A percentile compares a stretch with the other conserved stretches of the same genome.
Conservation (phyloP, 2,113 vertebrate species). For the Cairina moschata region DNA sequence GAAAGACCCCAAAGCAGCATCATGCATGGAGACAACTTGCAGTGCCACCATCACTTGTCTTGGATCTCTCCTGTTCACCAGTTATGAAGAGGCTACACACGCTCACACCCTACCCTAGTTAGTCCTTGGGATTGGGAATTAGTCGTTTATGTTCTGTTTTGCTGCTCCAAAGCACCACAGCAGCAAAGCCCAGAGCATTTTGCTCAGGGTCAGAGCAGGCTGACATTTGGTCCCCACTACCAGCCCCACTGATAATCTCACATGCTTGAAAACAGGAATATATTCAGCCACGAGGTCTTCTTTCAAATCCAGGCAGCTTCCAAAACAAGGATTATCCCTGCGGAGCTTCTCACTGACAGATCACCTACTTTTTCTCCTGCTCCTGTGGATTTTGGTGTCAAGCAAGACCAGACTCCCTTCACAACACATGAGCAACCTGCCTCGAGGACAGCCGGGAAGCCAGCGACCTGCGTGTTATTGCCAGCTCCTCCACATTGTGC, state of each 20-base stretch:
- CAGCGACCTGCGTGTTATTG: background rate
- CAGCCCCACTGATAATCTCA: too few relatives aligned
- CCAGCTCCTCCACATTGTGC: background rate
- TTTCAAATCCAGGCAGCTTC: rapidly evolving
- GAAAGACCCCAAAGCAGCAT: background rate
- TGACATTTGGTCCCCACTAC: background rate
- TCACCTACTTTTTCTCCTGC: background rate
- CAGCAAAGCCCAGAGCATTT: background rate
- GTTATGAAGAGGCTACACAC: background rate
- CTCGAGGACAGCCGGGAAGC: background rate
- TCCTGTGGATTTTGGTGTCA: background rate
- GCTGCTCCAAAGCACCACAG: background rate
- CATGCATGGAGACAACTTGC: rapidly evolving
- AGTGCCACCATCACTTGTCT: background rate
- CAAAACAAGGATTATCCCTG: background rate
- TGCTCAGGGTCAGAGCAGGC: background rate
- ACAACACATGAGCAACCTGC: background rate
- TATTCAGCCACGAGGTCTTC: background rate
- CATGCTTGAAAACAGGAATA: background rate
- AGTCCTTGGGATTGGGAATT: background rate
- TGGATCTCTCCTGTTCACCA: background rate
- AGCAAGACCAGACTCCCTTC: background rate
- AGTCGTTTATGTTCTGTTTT: background rate
- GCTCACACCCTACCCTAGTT: background rate
- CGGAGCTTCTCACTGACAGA: background rate